Percentiles rank a stretch among this genome's conserved stretches.
Evolutionary conservation across 2,888 invertebrate species (phyloP).

Genomic region (Dryobota labecula): DNA sequence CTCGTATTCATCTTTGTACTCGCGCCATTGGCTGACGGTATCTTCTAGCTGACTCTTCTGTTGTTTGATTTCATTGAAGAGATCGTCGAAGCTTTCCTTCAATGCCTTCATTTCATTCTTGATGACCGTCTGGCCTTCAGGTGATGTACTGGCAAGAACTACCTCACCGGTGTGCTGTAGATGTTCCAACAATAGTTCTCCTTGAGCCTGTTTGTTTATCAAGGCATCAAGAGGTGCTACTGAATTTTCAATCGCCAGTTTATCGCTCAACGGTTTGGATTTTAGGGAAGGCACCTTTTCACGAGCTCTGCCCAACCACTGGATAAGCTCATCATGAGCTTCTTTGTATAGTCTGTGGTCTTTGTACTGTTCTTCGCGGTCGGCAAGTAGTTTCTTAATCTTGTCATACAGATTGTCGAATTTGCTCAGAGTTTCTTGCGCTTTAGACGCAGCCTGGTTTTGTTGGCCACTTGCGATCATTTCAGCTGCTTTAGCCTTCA

Average conservation of each 20-base stretch:
- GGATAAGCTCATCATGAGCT: slow-evolving; percentile 96
- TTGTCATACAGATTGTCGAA: slow-evolving; percentile 95
- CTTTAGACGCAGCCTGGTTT: slow-evolving; percentile 95
- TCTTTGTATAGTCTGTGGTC: slow-evolving; percentile 97
- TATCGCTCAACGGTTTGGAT: slow-evolving; percentile 95
- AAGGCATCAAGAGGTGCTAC: slow-evolving; percentile 96
- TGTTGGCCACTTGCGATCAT: slow-evolving; percentile 96
- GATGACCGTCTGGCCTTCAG: slow-evolving; percentile 94
- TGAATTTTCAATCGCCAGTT: slow-evolving; percentile 96
- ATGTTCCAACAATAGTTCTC: slow-evolving; percentile 96
- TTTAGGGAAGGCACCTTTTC: slow-evolving; percentile 97
- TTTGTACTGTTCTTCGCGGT: slow-evolving; percentile 96
- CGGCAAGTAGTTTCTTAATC: slow-evolving; percentile 93
- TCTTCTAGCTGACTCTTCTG: slow-evolving; percentile 96
- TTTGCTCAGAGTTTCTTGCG: slow-evolving; percentile 95
- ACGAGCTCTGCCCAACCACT: slow-evolving; percentile 96
- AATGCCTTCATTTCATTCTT: slow-evolving; percentile 96
- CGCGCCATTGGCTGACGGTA: slow-evolving; percentile 95
- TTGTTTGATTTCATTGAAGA: slow-evolving; percentile 96
- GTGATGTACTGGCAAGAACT: slow-evolving; percentile 95
- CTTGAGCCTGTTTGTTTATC: slow-evolving; percentile 97
- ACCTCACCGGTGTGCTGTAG: slow-evolving; percentile 97
- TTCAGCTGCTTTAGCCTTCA: slow-evolving; percentile 96
- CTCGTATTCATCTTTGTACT: slow-evolving; percentile 98
- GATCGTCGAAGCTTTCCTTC: slow-evolving; percentile 95